Evolutionary conservation across 2,797 vertebrate genomes (phyloP), one percentile per base, ranked within the genome.

Genomic region (Centropyge bicolor): DNA sequence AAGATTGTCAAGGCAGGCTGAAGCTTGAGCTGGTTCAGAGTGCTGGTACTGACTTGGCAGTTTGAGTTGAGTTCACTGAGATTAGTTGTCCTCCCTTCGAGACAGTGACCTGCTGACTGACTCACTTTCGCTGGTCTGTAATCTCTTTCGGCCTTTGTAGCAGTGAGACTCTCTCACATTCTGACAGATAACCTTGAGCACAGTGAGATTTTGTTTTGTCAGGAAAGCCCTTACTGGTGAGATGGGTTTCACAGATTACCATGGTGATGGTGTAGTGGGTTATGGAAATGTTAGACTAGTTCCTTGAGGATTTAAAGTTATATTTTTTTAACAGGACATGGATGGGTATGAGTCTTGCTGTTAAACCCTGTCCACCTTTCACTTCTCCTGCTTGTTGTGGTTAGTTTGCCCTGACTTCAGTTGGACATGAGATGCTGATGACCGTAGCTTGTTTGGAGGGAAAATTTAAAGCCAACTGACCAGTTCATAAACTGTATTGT

Each of bases 271-370:
- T 22, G 36, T 13, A n/a, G 38, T 6, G 22, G 49, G 16, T 57
- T 56, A 49, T 36, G 52, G 40, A 11, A 52, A 20, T 54, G 49
- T 56, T 41, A 11, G 48, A 56, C 1, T 55, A 17, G 43, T 56
- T 45, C 46, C 41, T 36, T 17, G 2, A 19, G 19, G 31, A 43
- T 24, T 43, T 48, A 65, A 35, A 60, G 54, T n/a, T 80, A 2
- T 74, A 5, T 75, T 80, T 63, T 65, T 70, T 59, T 45, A 60
- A 65, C 46, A 27, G 56, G 46, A 70, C 40, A 7, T 3, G 41
- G 48, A 38, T 61, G 20, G 10, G 51, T 38, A 5, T 40, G 45
- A 75, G 66, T 40, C 46, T 55, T 22, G 22, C 12, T 51, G 1
- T 57, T 17, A 13, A 55, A 46, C n/a, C 43, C 20, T 52, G 38